Conservation (phyloP, 1,140 invertebrate species). For the Harpegnathos saltator region DNA sequence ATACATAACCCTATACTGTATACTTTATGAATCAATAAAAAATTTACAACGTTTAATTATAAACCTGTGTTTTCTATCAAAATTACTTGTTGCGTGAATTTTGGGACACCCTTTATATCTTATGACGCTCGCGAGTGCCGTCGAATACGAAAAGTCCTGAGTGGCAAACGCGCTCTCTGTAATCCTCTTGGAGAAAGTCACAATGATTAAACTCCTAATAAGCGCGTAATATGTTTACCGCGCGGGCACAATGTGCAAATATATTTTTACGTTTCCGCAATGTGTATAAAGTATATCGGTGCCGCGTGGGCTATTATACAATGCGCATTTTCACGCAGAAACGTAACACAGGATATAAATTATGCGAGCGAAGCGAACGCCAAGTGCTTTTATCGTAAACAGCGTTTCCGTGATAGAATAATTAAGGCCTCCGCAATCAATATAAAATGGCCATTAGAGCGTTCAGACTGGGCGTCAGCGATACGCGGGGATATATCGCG, state of each 20-base stretch:
- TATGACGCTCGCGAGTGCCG: too few relatives aligned
- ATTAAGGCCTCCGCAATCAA: conserved; percentile 73
- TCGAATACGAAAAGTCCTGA: too few relatives aligned
- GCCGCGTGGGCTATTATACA: conserved; percentile 21
- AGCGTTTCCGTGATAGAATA: conserved; percentile 72
- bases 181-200: not conserved
- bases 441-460: conserved; percentile 74
- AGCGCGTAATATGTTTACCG: too few relatives aligned
- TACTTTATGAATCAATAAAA: too few relatives aligned
- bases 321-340: conserved; percentile 57
- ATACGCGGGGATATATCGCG: conserved; percentile 69
- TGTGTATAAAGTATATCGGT: conserved; percentile 29
- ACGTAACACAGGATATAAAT: conserved; percentile 67
- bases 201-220: conserved; percentile 11
- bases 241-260: not conserved
- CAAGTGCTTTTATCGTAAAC: conserved; percentile 74
- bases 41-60: too few relatives aligned
- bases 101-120: too few relatives aligned
- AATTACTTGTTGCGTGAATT: too few relatives aligned
- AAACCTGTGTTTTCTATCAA: too few relatives aligned
- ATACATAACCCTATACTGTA: too few relatives aligned
- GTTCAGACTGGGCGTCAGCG: conserved; percentile 68
- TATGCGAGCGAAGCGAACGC: conserved; percentile 55
- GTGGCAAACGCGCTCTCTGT: too few relatives aligned
- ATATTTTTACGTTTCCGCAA: conserved; percentile 14